Evolutionary conservation across 2,888 invertebrate genomes (phyloP).

Genomic region (Scelioninae gen. 2): DNA sequence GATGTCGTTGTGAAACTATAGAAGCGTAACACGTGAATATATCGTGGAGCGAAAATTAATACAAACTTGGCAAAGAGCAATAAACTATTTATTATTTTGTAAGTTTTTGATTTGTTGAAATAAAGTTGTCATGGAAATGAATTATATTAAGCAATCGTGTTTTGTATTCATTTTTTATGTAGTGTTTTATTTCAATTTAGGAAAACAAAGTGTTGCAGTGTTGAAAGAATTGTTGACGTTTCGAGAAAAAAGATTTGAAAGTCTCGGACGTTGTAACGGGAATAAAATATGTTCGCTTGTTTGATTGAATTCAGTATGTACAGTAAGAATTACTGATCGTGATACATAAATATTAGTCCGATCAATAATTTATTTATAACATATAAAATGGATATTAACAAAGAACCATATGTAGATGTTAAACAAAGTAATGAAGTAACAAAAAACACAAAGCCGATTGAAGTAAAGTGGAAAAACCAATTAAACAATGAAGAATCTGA

Average conservation of each 20-base stretch:
- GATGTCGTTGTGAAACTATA: no score
- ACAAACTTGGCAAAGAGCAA: not conserved
- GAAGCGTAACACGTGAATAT: not conserved
- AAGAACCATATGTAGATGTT: conserved; percentile 1
- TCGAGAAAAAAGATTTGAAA: conserved; percentile 20
- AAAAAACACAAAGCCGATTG: not conserved
- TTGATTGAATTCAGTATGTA: not conserved
- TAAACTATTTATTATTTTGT: not conserved
- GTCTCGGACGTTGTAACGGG: conserved; percentile 3
- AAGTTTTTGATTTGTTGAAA: not conserved
- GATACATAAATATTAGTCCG: conserved; percentile 15
- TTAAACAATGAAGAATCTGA: conserved; percentile 37
- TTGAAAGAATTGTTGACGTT: conserved; percentile 13
- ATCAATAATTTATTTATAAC: conserved; percentile 6
- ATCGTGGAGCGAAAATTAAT: not conserved
- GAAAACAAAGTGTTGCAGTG: not conserved
- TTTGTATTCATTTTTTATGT: not conserved
- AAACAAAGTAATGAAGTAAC: conserved; percentile 2
- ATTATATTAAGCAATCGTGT: not conserved
- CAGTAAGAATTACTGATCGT: conserved; percentile 7
- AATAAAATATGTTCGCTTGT: not conserved
- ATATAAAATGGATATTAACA: conserved; percentile 13
- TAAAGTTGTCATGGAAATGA: not conserved
- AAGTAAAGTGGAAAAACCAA: not conserved
- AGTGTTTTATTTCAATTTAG: not conserved